Evolutionary conservation across 2,113 vertebrate species (phyloP), one percentile per base, ranked within the genome.

Genomic region (Nannobrachium achirus): DNA sequence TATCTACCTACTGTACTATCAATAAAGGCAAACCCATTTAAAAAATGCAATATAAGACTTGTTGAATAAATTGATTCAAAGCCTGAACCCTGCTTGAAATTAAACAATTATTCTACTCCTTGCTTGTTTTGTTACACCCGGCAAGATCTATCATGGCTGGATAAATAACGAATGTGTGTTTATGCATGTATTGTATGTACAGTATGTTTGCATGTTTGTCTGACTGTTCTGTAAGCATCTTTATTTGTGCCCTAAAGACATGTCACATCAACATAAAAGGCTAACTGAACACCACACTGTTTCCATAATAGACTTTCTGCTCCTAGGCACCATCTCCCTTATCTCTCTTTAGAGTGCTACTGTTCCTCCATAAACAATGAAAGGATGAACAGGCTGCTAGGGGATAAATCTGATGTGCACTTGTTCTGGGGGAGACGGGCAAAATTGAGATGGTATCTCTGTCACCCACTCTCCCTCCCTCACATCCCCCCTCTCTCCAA

Each of bases 331-430:
- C 71, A 79, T 83, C 81, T 81, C 58, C 49, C 64, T 78, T 78
- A 81, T 81, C 81, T 71, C 49, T 59, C 72, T 69, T 78, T 58
- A 33, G 45, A 69, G 33, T 10, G 18, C 63, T 84, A 65, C 73
- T 82, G 69, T 80, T 79, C 20, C 9, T 67, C 44, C 85, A 78
- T 78, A 84, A 85, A 85, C 79, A 75, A 78, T 69, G 51, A 66
- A 66, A 69, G 61, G 73, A 82, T 73, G 65, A 78, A 66, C n/a
- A 46, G 76, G 60, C 66, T 49, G 60, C 66, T 49, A 59, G 65
- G 46, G 74, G 67, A 81, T 73, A 73, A 78, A 84, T 82, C 78
- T 58, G 81, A 84, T 79, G 73, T 6, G 58, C 57, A 51, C 69
- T 48, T 77, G 75, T 81, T 56, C 66, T n/a, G 41, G 33, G 59